Evolutionary conservation across 2,888 invertebrate species (phyloP), one percentile per base, ranked within the genome.

Genomic region (Drosophila anomalata): DNA sequence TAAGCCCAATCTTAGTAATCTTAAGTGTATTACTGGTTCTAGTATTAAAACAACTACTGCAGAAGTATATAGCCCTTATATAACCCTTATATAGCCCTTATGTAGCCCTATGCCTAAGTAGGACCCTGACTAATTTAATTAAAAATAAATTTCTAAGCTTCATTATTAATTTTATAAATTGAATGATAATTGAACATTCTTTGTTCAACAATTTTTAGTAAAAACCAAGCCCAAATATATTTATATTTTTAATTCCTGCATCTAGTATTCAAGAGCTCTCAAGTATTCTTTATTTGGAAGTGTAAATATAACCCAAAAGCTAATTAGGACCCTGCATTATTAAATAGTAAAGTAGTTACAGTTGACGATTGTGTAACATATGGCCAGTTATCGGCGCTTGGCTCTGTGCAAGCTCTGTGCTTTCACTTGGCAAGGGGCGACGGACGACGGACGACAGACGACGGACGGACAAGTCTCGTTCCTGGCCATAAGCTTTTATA

Each of bases 401-500:
- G 54, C 69, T 71, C 71, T 61, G 58, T 47, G 24, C 59, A 56
- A 51, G 56, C 66, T 55, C 48, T 61, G 55, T 69, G 69, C 72
- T 78, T 69, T 81, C 60, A 60, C 59, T 56, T 46, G 57, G 59
- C 53, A 7, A 14, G 42, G 42, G 42, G 42, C 42, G 14, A 14
- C 14, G 14, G 14, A 3, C 31, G 31, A 31, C 39, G 14, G 39
- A 14, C 11, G 39, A 24, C 39, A 14, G 39, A 14, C 12, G 14
- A 12, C 11, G 12, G 33, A 11, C 75, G 57, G 57, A 61, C 33
- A 29, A 51, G 33, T 59, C 55, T 59, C 62, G 52, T 68, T 77
- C 73, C 83, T 83, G 73, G 33, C 50, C 59, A 50, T 58, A 78
- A 70, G 72, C 71, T 77, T 79, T 77, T 82, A 73, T 82, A 73